phyloP scores from a whole-genome alignment of 1,140 invertebrate genomes.

The Diprion similis region DNA sequence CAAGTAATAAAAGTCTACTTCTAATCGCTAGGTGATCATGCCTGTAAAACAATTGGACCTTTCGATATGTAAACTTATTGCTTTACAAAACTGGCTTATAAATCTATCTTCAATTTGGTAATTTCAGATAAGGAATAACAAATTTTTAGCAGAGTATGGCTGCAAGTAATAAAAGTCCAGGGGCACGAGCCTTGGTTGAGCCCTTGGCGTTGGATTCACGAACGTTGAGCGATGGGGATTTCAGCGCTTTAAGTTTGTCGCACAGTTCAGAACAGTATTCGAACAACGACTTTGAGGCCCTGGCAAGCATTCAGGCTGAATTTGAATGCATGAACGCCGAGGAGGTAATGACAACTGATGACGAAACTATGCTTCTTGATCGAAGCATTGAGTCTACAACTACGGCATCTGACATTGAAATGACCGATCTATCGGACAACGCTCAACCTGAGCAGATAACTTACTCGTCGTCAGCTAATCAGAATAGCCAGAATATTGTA shows the following conservation, averaged over 20 bases:
- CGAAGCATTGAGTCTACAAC: slow-evolving; percentile 39
- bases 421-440: slow-evolving; percentile 48
- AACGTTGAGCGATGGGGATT: slow-evolving; percentile 48
- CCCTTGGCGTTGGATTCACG: slow-evolving; percentile 44
- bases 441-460: slow-evolving; percentile 47
- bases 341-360: slow-evolving; percentile 55
- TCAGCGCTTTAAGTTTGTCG: slow-evolving; percentile 47
- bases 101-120: neutral
- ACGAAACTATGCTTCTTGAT: slow-evolving; percentile 40
- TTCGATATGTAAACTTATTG: no score
- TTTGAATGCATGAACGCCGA: slow-evolving; percentile 58
- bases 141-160: slow-evolving; percentile 39
- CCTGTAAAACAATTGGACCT: no score
- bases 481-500: slow-evolving; percentile 52
- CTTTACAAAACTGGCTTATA: no score
- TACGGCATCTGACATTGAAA: slow-evolving; percentile 52
- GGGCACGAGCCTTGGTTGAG: slow-evolving; percentile 50
- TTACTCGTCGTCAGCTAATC: slow-evolving; percentile 48
- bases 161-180: slow-evolving; percentile 44
- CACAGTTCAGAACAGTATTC: slow-evolving; percentile 46
- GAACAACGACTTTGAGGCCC: slow-evolving; percentile 53
- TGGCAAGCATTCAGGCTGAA: slow-evolving; percentile 58
- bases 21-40: no score
- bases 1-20: no score
- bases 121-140: neutral